These are phyloP conservation scores for Trogon surrucura DNA, from an alignment of 2,113 vertebrate genomes.

Conservation along the genomic window DNA sequence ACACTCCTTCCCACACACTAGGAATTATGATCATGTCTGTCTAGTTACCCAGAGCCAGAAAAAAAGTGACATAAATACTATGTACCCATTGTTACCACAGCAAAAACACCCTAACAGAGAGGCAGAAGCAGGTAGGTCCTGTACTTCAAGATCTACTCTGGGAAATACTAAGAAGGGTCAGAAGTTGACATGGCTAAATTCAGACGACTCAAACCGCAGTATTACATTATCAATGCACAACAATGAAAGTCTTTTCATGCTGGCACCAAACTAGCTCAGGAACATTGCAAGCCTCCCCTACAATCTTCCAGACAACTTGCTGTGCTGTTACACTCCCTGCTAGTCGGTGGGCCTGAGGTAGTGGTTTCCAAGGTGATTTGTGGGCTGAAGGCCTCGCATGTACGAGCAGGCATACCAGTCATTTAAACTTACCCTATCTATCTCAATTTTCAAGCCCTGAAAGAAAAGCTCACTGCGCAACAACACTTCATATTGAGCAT, in stretches of 20 bases:
- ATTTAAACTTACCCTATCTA: not conserved
- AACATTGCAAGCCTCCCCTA: not conserved
- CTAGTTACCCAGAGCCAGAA: not conserved
- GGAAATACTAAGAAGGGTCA: not conserved
- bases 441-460: not conserved
- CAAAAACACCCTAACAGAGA: not conserved
- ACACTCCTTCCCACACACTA: not conserved
- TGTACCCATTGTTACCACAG: not conserved
- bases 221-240: accelerated
- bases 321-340: not conserved
- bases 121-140: not conserved
- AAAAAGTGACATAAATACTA: not conserved
- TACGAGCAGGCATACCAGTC: not conserved
- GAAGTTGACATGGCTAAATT: not conserved
- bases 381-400: not conserved
- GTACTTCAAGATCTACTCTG: not conserved
- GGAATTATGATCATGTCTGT: not conserved
- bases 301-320: not conserved
- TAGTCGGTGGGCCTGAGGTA: not conserved
- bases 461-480: not conserved
- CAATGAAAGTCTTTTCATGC: no score
- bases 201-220: not conserved
- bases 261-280: not conserved
- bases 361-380: constrained; percentile 17
- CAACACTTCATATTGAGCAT: not conserved